A percentile compares a stretch with the other conserved stretches of the same genome.
Evolutionary conservation across 2,797 vertebrate species (phyloP).

Genomic region (Enteromius mattozi): DNA sequence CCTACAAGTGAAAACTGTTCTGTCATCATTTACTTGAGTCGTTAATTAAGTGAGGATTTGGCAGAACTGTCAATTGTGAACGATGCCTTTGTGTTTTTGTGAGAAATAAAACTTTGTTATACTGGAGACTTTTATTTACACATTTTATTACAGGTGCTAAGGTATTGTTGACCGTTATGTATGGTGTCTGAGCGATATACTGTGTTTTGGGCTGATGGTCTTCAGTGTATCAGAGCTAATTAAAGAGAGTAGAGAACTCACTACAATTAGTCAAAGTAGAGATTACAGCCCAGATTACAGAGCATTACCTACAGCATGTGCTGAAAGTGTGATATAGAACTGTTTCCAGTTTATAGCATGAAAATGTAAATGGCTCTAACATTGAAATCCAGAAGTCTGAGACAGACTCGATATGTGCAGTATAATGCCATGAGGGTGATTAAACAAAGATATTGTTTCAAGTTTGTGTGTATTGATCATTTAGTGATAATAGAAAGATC

Average conservation of each 20-base stretch:
- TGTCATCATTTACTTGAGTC: background rate
- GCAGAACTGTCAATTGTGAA: background rate
- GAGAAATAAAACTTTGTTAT: conserved; percentile 5
- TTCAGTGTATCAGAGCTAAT: conserved; percentile 17
- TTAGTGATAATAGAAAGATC: conserved; percentile 4
- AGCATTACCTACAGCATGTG: conserved; percentile 22
- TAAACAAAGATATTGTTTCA: background rate
- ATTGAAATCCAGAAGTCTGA: background rate
- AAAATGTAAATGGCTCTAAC: background rate
- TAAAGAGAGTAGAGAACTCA: conserved; percentile 34
- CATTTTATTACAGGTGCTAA: background rate
- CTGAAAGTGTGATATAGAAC: background rate
- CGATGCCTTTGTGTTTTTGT: conserved; percentile 19
- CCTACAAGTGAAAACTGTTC: background rate
- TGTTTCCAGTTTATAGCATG: background rate
- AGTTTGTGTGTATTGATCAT: background rate
- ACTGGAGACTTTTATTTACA: background rate
- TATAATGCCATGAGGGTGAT: background rate
- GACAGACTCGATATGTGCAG: background rate
- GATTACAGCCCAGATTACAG: conserved; percentile 52
- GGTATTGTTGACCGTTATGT: background rate
- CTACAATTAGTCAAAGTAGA: conserved; percentile 46
- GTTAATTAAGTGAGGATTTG: background rate
- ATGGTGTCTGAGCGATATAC: background rate
- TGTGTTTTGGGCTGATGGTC: background rate